These are phyloP conservation scores for Spea bombifrons DNA, from an alignment of 2,113 vertebrate species.

Conservation along the genomic window DNA sequence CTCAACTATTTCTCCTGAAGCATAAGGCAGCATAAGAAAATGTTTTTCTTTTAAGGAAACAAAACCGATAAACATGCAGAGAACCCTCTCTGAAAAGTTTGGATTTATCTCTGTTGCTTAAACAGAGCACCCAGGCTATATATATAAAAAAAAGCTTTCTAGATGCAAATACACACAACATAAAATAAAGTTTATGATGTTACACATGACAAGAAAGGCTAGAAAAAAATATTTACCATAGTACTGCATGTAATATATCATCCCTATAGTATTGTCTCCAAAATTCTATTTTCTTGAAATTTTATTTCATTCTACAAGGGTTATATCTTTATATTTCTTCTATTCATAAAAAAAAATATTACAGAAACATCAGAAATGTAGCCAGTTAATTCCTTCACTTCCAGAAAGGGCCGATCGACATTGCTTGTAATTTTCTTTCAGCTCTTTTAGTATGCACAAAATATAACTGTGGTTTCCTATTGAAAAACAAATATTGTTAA, in stretches of 20 bases:
- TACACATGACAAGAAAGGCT: slow-evolving; percentile 35
- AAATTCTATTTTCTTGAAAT: slow-evolving; percentile 40
- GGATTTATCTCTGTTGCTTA: slow-evolving; percentile 45
- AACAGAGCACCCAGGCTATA: slow-evolving; percentile 41
- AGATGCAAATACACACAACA: slow-evolving; percentile 46
- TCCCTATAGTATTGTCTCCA: slow-evolving; percentile 33
- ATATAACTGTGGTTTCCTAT: too few species aligned
- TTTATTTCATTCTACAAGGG: slow-evolving; percentile 43
- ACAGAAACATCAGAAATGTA: slow-evolving; percentile 17
- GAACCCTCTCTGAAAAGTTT: slow-evolving; percentile 34
- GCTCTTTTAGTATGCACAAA: background rate
- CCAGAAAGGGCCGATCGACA: background rate
- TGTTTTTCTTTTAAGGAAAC: slow-evolving; percentile 36
- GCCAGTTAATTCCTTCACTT: slow-evolving; percentile 4
- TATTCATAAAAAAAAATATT: slow-evolving; percentile 34
- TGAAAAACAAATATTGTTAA: too few species aligned
- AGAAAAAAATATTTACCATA: slow-evolving; percentile 45
- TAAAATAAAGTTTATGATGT: slow-evolving; percentile 47
- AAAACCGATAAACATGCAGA: slow-evolving; percentile 41
- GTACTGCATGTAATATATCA: slow-evolving; percentile 37
- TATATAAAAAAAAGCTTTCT: slow-evolving; percentile 47
- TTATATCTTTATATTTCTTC: slow-evolving; percentile 34
- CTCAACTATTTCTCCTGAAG: background rate
- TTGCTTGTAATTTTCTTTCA: background rate
- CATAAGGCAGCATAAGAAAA: slow-evolving; percentile 14